Evolutionary conservation across 2,888 invertebrate species (phyloP), one percentile per base, ranked within the genome.

Genomic region (Terebella lapidaria): DNA sequence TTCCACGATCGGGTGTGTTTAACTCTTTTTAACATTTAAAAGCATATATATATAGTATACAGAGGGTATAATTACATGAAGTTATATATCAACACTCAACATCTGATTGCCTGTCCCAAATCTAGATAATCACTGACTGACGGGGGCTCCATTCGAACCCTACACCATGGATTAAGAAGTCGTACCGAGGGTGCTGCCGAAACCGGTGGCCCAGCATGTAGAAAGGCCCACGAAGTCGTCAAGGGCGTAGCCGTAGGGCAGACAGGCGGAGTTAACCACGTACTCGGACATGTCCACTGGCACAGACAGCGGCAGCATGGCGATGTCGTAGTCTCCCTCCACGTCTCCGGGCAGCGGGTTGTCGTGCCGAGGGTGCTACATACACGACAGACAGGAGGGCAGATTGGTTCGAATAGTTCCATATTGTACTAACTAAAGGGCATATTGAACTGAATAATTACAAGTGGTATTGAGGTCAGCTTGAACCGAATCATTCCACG

Each of bases 141-240:
- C n/a, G n/a, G n/a, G n/a, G n/a, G n/a, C n/a, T n/a, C n/a, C n/a
- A n/a, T n/a, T n/a, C n/a, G n/a, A n/a, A n/a, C n/a, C n/a, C n/a
- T n/a, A n/a, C n/a, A n/a, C n/a, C n/a, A n/a, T n/a, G n/a, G n/a
- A n/a, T n/a, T n/a, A n/a, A n/a, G n/a, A n/a, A n/a, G n/a, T n/a
- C 60, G 18, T 49, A 65, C 65, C 65, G 35, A 29, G n/a, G 1
- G 66, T 66, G 26, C 47, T 52, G 2, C 66, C 66, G 57, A 64
- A 66, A 5, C 66, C 66, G 15, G 52, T 60, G 2, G 57, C 62
- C 58, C 58, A 66, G 47, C 66, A 66, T 2, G 5, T 20, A 20
- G 59, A 56, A 27, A 61, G 25, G n/a, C 55, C 55, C 10, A 57
- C 62, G 26, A 65, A 66, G 24, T 35, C 57, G 46, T 66, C 66